Conservation (phyloP, 2,888 invertebrate species). For the Tyria jacobaeae region DNA sequence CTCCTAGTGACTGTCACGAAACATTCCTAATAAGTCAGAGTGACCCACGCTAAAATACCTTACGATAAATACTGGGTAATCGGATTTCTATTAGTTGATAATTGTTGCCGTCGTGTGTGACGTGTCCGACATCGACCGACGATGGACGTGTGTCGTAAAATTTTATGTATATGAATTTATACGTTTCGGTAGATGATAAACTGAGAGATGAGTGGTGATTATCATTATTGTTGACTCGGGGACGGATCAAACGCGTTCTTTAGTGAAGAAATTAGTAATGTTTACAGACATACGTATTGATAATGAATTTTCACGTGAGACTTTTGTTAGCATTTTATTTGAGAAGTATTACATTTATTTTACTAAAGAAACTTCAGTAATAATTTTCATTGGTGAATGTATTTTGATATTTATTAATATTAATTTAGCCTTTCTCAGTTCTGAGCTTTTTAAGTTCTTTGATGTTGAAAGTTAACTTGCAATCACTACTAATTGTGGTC, state of each 20-base stretch:
- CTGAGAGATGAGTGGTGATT: conserved; percentile 35
- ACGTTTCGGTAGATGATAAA: conserved; percentile 37
- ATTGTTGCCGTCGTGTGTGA: conserved; percentile 29
- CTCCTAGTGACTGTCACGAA: background rate
- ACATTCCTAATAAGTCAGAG: conserved; percentile 12
- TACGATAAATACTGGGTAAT: conserved; percentile 41
- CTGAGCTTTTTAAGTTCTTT: background rate
- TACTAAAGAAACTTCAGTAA: background rate
- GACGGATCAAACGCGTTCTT: conserved; percentile 2
- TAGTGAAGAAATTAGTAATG: conserved; percentile 8
- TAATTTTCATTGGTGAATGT: background rate
- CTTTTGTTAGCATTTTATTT: background rate
- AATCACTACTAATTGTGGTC: background rate
- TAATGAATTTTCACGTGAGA: conserved; percentile 6
- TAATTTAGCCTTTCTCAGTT: background rate
- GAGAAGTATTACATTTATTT: background rate
- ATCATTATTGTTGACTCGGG: conserved; percentile 35
- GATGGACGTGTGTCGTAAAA: conserved; percentile 43
- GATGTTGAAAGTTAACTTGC: background rate
- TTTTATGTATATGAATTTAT: conserved; percentile 47
- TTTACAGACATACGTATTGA: conserved; percentile 8
- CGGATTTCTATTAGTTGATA: conserved; percentile 47
- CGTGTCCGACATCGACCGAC: conserved; percentile 33
- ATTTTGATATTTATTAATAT: background rate
- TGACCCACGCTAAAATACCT: conserved; percentile 27